phyloP scores from a whole-genome alignment of 2,888 invertebrate species.

The Strigamia maritima region DNA sequence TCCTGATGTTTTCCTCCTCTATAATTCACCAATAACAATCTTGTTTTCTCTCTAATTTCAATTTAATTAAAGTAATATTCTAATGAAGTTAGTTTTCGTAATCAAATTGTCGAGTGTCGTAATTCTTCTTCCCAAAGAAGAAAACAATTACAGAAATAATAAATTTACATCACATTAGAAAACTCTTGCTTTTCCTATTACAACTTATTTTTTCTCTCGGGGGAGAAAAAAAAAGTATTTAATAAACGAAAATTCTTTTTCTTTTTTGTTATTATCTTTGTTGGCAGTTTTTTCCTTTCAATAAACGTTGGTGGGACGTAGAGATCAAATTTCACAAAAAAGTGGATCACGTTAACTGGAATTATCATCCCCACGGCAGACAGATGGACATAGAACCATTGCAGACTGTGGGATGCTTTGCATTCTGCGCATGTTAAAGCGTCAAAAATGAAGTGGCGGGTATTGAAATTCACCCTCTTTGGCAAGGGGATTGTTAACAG shows the following conservation, averaged over 20 bases:
- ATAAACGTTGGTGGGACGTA: not conserved
- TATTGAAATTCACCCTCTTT: conserved; percentile 20
- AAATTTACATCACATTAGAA: not conserved
- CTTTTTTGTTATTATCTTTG: too few species aligned
- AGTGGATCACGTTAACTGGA: conserved; percentile 1
- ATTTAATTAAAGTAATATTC: conserved; percentile 29
- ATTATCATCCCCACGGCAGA: not conserved
- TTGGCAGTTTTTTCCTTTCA: not conserved
- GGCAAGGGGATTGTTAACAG: not conserved
- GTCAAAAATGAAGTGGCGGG: conserved; percentile 24
- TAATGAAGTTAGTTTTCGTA: conserved; percentile 17
- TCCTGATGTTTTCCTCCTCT: conserved; percentile 7
- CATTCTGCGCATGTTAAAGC: conserved; percentile 26
- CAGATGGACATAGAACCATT: not conserved
- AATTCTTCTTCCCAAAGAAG: not conserved
- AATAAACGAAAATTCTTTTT: too few species aligned
- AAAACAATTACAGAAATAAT: not conserved
- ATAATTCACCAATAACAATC: conserved; percentile 34
- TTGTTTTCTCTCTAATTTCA: conserved; percentile 32
- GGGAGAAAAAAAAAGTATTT: too few species aligned
- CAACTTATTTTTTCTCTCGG: not conserved
- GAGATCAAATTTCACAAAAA: not conserved
- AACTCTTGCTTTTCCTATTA: not conserved
- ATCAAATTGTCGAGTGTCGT: not conserved
- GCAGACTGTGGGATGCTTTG: conserved; percentile 11